A percentile compares a stretch with the other conserved stretches of the same genome.
Conservation (phyloP, 2,797 vertebrate species). For the Anabacerthia variegaticeps region DNA sequence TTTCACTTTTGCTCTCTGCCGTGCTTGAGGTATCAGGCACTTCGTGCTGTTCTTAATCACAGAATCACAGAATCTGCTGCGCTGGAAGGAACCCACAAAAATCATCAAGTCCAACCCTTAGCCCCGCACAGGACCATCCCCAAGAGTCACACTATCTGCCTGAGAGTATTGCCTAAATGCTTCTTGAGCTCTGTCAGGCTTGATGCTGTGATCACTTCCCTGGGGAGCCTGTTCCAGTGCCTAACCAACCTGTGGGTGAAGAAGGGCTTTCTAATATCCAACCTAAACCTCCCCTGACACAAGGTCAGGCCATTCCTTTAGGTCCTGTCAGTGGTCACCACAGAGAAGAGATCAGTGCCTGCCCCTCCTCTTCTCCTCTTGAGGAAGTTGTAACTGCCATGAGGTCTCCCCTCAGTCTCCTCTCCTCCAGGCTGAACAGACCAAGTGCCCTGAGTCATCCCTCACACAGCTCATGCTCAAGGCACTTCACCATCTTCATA, state of each 20-base stretch:
- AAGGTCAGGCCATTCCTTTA: background rate
- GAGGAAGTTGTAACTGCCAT: background rate
- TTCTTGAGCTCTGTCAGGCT: background rate
- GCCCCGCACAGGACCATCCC: background rate
- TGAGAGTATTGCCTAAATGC: background rate
- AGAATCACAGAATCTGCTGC: background rate
- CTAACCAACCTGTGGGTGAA: background rate
- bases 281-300: background rate
- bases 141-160: background rate
- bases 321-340: background rate
- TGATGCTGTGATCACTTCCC: background rate
- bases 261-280: background rate
- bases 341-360: background rate
- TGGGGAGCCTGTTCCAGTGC: background rate
- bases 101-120: background rate
- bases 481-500: background rate
- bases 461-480: background rate
- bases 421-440: background rate
- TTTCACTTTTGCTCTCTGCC: background rate
- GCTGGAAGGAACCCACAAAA: background rate
- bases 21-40: background rate
- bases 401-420: background rate
- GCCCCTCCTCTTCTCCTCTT: background rate
- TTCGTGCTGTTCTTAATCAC: background rate
- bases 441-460: background rate